Evolutionary conservation across 2,888 invertebrate genomes (phyloP).

Genomic region (Mycalesis mineus): DNA sequence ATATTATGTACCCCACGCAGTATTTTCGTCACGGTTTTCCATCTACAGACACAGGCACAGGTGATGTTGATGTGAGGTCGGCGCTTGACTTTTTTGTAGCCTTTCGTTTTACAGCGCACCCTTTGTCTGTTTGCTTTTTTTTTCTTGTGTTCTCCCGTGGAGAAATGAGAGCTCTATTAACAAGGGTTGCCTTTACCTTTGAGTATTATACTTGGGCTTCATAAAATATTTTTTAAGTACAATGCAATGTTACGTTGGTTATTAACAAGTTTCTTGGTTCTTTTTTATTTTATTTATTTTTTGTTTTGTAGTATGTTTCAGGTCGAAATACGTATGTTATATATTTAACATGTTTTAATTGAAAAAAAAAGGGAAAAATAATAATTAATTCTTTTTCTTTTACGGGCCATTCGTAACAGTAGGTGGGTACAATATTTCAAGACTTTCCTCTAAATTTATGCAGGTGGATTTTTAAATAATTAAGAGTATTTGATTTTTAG

Average conservation of each 20-base stretch:
- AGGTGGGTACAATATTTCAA: too few relatives aligned
- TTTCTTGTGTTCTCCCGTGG: slow-evolving; percentile 29
- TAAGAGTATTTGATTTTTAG: too few relatives aligned
- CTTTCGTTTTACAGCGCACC: slow-evolving; percentile 33
- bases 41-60: slow-evolving; percentile 38
- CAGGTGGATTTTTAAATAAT: too few relatives aligned
- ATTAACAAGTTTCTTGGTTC: neutral
- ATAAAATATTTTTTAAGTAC: slow-evolving; percentile 19
- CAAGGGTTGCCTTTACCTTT: slow-evolving; percentile 25
- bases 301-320: too few relatives aligned
- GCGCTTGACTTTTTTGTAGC: slow-evolving; percentile 37
- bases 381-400: too few relatives aligned
- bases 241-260: neutral
- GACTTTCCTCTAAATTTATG: too few relatives aligned
- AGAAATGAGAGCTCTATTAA: slow-evolving; percentile 33
- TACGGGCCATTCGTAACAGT: too few relatives aligned
- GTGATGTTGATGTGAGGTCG: slow-evolving; percentile 33
- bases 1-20: slow-evolving; percentile 64
- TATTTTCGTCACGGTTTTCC: slow-evolving; percentile 62
- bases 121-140: slow-evolving; percentile 33
- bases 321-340: too few relatives aligned
- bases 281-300: neutral
- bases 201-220: slow-evolving; percentile 16
- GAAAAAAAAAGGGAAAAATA: too few relatives aligned
- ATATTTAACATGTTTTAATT: too few relatives aligned